Evolutionary conservation across 2,113 vertebrate species (phyloP).

Genomic region (Prinia subflava): DNA sequence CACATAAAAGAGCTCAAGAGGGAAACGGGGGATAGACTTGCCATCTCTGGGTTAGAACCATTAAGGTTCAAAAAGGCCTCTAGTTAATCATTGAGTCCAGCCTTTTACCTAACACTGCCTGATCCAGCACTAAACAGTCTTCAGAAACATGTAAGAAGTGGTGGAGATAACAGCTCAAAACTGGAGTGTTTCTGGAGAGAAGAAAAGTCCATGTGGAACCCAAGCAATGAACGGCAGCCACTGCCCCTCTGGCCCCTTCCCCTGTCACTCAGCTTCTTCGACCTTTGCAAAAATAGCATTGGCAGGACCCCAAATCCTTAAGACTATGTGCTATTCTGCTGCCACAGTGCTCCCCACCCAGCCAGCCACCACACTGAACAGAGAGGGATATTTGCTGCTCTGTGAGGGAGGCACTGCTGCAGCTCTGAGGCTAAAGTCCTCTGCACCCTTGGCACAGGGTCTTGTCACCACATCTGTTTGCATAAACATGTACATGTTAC

Average conservation of each 20-base stretch:
- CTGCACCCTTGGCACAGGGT: background rate
- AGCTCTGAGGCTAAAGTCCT: background rate
- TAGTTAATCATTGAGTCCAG: background rate
- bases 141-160: background rate
- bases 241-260: background rate
- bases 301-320: background rate
- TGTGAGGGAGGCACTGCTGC: background rate
- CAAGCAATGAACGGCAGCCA: background rate
- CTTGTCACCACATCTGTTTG: accelerated
- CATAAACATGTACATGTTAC: background rate
- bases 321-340: background rate
- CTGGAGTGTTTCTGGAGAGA: background rate
- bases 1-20: background rate
- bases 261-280: background rate
- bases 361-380: background rate
- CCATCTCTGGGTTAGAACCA: background rate
- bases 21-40: background rate
- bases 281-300: background rate
- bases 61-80: background rate
- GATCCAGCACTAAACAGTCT: background rate
- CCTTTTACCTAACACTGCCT: background rate
- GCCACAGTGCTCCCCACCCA: background rate
- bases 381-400: background rate
- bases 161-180: background rate
- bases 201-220: background rate